Evolutionary conservation across 2,888 invertebrate species (phyloP).

Genomic region (Psococerastis gibbosa): DNA sequence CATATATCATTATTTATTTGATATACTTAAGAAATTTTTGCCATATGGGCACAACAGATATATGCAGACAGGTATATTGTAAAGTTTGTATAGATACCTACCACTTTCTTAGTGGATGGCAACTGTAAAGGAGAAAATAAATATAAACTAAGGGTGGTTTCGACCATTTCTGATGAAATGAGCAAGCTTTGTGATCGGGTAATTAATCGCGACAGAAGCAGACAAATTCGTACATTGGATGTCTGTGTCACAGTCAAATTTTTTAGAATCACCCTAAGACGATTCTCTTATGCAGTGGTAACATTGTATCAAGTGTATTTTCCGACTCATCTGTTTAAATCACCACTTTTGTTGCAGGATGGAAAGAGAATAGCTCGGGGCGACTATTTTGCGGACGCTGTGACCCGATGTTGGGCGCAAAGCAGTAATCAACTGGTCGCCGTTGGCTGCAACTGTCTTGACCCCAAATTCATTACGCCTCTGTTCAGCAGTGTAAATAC

Average conservation of each 20-base stretch:
- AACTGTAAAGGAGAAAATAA: too few relatives aligned
- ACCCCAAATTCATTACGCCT: conserved; percentile 41
- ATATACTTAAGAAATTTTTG: too few relatives aligned
- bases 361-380: conserved; percentile 52
- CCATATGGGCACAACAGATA: too few relatives aligned
- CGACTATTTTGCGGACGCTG: conserved; percentile 56
- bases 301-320: background rate
- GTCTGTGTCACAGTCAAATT: too few relatives aligned
- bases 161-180: too few relatives aligned
- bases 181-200: too few relatives aligned
- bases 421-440: conserved; percentile 51
- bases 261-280: too few relatives aligned
- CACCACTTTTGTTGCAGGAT: conserved; percentile 32
- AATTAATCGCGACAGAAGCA: too few relatives aligned
- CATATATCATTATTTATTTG: too few relatives aligned
- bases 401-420: conserved; percentile 39
- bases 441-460: conserved; percentile 76
- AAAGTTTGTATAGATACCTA: background rate
- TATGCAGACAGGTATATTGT: background rate
- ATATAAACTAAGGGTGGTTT: too few relatives aligned
- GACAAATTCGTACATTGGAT: too few relatives aligned
- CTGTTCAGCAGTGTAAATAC: conserved; percentile 35
- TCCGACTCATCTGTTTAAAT: background rate
- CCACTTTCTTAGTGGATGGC: too few relatives aligned
- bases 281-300: conserved; percentile 8